These are phyloP conservation scores for Lepas anatifera DNA, from an alignment of 2,888 invertebrate species.

Conservation along the genomic window DNA sequence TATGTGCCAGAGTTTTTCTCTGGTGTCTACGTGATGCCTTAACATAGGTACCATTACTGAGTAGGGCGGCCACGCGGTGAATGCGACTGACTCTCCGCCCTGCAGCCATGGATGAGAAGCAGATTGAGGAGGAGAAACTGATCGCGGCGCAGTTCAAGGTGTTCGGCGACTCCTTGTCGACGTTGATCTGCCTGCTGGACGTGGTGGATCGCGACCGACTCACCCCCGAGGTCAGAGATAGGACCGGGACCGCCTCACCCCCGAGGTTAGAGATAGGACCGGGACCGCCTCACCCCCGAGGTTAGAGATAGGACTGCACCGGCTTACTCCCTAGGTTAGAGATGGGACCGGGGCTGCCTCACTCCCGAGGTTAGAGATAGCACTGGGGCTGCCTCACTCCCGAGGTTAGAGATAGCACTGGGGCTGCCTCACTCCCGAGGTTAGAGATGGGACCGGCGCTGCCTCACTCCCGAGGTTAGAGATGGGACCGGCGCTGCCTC, in stretches of 20 bases:
- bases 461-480: too few relatives aligned
- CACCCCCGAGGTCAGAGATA: background rate
- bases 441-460: too few relatives aligned
- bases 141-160: background rate
- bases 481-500: too few relatives aligned
- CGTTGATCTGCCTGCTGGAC: background rate
- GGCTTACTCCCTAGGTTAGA: background rate
- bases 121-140: background rate
- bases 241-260: too few relatives aligned
- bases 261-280: background rate
- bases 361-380: background rate
- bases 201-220: background rate
- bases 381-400: background rate
- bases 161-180: background rate
- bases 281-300: too few relatives aligned
- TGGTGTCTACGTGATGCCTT: too few relatives aligned
- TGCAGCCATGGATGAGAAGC: background rate
- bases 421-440: too few relatives aligned
- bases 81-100: background rate
- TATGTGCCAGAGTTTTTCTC: too few relatives aligned
- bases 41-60: too few relatives aligned
- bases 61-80: too few relatives aligned
- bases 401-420: background rate
- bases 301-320: background rate
- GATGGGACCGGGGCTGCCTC: background rate